Base-by-base conservation (phyloP, 2,888 invertebrate genomes). In the Leptinotarsa rubiginosa region DNA sequence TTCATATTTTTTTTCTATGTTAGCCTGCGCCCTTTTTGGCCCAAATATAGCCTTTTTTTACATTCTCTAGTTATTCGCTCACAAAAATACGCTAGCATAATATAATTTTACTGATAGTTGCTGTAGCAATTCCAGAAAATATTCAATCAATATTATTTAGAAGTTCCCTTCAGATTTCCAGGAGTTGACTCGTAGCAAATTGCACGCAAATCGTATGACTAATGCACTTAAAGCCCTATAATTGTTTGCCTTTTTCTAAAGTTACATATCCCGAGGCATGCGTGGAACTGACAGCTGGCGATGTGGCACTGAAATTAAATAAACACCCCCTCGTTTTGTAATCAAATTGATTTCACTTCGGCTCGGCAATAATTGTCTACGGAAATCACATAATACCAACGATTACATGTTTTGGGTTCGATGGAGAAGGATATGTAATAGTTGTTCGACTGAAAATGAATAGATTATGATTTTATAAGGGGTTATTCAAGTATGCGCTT, bases 241-340 rank as follows among this genome's bases (percentile, higher is more conserved):
- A 71, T 71, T 71, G 71, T 71, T 65, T 66, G 71, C 71, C 71
- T 71, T 71, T 70, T 71, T 71, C 71, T 22, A 56, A 66, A 65
- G 62, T 62, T 62, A 62, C 62, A 62, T 41, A 62, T 15, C 70
- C 62, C 52, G 70, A 50, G 50, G 62, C 72, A 65, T 50, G 67
- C 68, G 75, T 74, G 75, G 65, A 54, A 64, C 65, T 75, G 78
- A 78, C 78, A 76, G 78, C 75, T 74, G 77, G 74, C 52, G 52
- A 68, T 70, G 73, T 69, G 70, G 71, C 70, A 62, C 52, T 69
- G 69, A 78, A 78, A 78, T 78, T 76, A 75, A 78, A 78, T 76
- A 78, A 76, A 75, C 78, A 76, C 74, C 76, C 78, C 76, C 70
- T 76, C 77, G 70, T 62, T 70, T 73, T 69, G 65, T 70, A 78